Conservation (phyloP, 2,113 vertebrate genomes). For the Terrapene triunguis region DNA sequence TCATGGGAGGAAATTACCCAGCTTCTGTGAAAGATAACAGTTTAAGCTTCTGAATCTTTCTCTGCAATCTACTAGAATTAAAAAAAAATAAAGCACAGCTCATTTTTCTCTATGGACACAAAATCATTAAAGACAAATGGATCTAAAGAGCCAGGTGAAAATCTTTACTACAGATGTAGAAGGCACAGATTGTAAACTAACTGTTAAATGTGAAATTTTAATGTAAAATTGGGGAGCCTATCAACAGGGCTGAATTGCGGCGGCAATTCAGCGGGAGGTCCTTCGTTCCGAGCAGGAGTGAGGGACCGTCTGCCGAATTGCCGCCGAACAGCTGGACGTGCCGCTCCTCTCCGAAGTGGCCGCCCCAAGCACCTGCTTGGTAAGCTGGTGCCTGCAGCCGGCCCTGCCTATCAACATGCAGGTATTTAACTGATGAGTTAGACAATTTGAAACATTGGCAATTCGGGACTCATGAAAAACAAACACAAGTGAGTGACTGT, state of each 20-base stretch:
- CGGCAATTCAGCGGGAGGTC: too few relatives aligned
- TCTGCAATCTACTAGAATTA: constrained; percentile 52
- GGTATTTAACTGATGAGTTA: constrained; percentile 40
- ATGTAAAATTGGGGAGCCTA: constrained; percentile 58
- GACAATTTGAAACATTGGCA: constrained; percentile 50
- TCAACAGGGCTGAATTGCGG: not conserved
- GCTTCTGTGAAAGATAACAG: constrained; percentile 1
- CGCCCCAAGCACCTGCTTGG: too few relatives aligned
- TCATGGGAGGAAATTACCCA: constrained; percentile 28
- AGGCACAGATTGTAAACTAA: constrained; percentile 11
- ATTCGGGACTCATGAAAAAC: constrained; percentile 62
- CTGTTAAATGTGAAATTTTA: constrained; percentile 53
- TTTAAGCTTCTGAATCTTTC: constrained; percentile 34
- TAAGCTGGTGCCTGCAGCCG: too few relatives aligned
- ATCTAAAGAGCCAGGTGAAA: constrained; percentile 30
- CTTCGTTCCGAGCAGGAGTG: too few relatives aligned
- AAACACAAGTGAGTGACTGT: constrained; percentile 51
- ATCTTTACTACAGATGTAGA: not conserved
- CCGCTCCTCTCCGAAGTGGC: too few relatives aligned
- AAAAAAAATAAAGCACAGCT: constrained; percentile 44
- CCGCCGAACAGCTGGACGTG: too few relatives aligned
- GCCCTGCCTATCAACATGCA: constrained; percentile 39
- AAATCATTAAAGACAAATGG: constrained; percentile 54
- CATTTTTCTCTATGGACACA: constrained; percentile 58
- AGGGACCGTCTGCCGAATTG: too few relatives aligned